Evolutionary conservation across 2,888 invertebrate genomes (phyloP), one percentile per base, ranked within the genome.

Genomic region (Pecten maximus): DNA sequence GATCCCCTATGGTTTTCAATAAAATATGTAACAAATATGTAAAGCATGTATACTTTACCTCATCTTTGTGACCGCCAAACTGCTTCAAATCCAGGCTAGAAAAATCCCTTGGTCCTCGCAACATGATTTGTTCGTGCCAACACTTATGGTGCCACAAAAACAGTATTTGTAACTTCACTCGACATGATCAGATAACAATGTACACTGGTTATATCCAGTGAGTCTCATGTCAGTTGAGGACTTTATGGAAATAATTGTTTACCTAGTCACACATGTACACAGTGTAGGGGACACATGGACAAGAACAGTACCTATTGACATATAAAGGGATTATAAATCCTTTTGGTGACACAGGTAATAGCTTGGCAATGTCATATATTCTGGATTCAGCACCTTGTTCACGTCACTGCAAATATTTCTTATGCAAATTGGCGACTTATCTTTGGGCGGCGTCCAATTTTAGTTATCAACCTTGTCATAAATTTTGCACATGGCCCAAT

Each of bases 61-160:
- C 96, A 95, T 96, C 96, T 91, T 95, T 96, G 91, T 96, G 96
- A 44, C 96, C 96, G 74, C 94, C 94, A 93, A 95, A 96, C 90
- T 95, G 93, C 87, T 94, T 96, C 87, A 96, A 92, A 89, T 95
- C 95, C 35, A 95, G 91, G 48, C 93, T 93, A 40, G 91, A 92
- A 90, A 93, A 95, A 86, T 95, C 95, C 87, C 94, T 92, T 10
- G 95, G 95, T 87, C 95, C 95, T 40, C 93, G 91, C 91, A 95
- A 94, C 95, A 95, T 95, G 44, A 60, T 91, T 60, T 35, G 87
- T 87, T 74, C 40, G 28, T 40, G 35, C 28, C 35, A 74, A 74
- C 28, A 35, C 74, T 74, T 74, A 74, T 1, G 15, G 74, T 74
- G 35, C 74, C 74, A 74, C 35, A 8, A 35, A 74, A 8, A 74